phyloP scores from a whole-genome alignment of 2,888 invertebrate species.

The Operophtera brumata region DNA sequence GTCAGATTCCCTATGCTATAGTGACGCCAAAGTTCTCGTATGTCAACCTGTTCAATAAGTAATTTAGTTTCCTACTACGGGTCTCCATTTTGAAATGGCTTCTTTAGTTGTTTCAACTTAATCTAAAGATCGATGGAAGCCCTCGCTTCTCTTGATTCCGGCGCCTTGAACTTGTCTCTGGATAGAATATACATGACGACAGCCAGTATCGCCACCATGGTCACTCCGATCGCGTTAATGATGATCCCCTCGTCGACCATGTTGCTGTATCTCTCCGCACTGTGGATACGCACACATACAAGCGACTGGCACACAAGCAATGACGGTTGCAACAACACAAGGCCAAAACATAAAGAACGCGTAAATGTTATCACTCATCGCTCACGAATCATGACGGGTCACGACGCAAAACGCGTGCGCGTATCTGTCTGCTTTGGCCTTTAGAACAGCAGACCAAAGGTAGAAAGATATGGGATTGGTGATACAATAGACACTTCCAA shows the following conservation, averaged over 20 bases:
- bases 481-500: not conserved
- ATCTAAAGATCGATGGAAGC: constrained; percentile 80
- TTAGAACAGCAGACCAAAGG: not conserved
- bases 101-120: constrained; percentile 1
- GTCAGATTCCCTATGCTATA: too few species aligned
- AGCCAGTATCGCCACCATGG: constrained; percentile 83
- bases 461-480: not conserved
- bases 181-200: constrained; percentile 84
- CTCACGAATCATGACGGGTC: constrained; percentile 9
- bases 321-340: constrained; percentile 7
- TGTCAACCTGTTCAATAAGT: not conserved
- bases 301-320: constrained; percentile 39
- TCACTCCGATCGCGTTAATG: constrained; percentile 85
- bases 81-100: not conserved
- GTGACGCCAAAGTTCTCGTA: not conserved
- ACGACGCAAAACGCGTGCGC: not conserved
- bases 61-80: not conserved
- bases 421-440: constrained; percentile 9
- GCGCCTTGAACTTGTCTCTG: constrained; percentile 78
- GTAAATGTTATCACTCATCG: not conserved
- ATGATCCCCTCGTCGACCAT: constrained; percentile 84
- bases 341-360: constrained; percentile 10
- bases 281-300: constrained; percentile 66
- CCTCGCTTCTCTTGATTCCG: constrained; percentile 68
- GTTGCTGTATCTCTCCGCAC: constrained; percentile 77